Evolutionary conservation across 2,888 invertebrate genomes (phyloP).

Genomic region (Polydrusus cervinus): DNA sequence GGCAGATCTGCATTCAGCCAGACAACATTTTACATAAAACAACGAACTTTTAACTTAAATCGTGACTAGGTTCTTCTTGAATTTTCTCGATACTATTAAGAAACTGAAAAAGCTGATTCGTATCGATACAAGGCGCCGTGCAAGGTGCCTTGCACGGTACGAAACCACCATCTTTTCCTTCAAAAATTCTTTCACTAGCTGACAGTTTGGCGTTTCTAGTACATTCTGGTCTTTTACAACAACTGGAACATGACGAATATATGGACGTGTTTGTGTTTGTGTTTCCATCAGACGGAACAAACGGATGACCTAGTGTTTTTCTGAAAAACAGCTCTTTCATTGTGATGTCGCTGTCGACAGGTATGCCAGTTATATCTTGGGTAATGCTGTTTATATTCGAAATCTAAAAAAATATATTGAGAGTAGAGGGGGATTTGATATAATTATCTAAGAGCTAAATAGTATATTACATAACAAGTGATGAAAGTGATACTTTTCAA

Average conservation of each 20-base stretch:
- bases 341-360: conserved; percentile 36
- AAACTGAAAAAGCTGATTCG: conserved; percentile 6
- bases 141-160: not conserved
- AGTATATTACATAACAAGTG: no score
- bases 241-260: conserved; percentile 56
- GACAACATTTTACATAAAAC: not conserved
- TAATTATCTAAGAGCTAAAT: no score
- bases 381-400: conserved; percentile 56
- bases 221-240: conserved; percentile 45
- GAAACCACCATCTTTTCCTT: not conserved
- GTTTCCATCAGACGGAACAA: conserved; percentile 47
- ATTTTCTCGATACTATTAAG: conserved; percentile 7
- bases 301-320: conserved; percentile 3
- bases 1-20: no score
- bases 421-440: not conserved
- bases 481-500: no score
- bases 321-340: conserved; percentile 56
- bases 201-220: not conserved
- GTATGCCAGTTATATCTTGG: conserved; percentile 18
- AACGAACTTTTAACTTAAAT: conserved; percentile 3
- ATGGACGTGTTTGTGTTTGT: conserved; percentile 53
- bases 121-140: not conserved
- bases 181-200: conserved; percentile 1
- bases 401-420: conserved; percentile 51
- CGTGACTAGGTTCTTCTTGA: conserved; percentile 30